A percentile compares a stretch with the other conserved stretches of the same genome.
Conservation (phyloP, 2,113 vertebrate genomes). For the Tetrao urogallus region DNA sequence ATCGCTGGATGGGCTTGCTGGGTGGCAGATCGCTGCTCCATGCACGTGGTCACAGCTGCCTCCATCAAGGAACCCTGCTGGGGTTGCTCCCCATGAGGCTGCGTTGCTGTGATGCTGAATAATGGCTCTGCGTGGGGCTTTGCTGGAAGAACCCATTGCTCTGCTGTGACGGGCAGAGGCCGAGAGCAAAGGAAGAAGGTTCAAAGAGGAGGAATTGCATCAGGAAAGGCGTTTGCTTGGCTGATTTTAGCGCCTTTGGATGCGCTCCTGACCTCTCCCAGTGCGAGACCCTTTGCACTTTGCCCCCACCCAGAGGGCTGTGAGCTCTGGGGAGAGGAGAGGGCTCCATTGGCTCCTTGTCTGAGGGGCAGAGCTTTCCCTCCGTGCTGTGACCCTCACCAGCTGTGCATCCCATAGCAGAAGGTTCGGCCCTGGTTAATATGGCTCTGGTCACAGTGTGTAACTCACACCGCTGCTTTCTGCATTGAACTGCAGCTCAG, state of each 20-base stretch:
- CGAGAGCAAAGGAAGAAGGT: background rate
- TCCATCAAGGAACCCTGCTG: background rate
- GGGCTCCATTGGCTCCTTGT: background rate
- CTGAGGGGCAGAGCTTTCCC: background rate
- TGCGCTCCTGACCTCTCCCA: background rate
- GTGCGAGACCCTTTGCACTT: too few relatives aligned
- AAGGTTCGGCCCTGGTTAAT: background rate
- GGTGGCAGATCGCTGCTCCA: background rate
- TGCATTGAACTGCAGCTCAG: background rate
- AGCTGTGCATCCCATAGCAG: accelerated
- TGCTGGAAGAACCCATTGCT: background rate
- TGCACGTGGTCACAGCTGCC: background rate
- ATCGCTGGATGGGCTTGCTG: background rate
- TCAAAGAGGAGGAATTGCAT: background rate
- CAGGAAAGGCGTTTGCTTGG: background rate
- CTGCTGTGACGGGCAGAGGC: background rate
- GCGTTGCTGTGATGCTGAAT: background rate
- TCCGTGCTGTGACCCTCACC: accelerated
- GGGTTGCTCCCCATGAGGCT: accelerated
- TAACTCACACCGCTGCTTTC: background rate
- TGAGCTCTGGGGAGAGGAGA: too few relatives aligned
- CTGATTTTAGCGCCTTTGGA: background rate
- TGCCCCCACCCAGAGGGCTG: background rate
- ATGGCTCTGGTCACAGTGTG: background rate
- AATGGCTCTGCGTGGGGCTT: background rate